Evolutionary conservation across 53 echinoderm and acorn worm species (phyloP), one percentile per base, ranked within the genome.

Genomic region (Hippasteria phrygiana): DNA sequence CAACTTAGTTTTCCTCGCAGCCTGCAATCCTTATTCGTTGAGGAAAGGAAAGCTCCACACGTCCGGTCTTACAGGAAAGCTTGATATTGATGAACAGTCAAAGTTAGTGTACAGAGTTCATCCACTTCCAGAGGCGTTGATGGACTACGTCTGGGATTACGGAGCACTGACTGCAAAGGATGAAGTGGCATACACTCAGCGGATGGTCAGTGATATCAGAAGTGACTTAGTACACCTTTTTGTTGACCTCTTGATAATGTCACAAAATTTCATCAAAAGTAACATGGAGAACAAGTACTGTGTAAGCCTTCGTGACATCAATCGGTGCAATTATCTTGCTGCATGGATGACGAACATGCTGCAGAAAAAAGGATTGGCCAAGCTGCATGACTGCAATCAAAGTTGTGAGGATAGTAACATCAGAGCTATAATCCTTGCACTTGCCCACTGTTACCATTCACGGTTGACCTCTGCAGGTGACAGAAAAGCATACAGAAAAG

Each of bases 81-180:
- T 62, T 36, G 71, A 62, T 2, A 22, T 27, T 28, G 90, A 90
- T 35, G 90, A 90, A 38, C 78, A 46, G 55, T 81, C 90, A 17
- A 90, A 90, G 84, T 73, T 90, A 2, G 90, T 90, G 43, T 90
- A 90, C 84, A 59, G 84, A 53, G 90, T 90, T 5, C 54, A 90
- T 32, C 90, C 83, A 17, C 75, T 90, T 29, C 90, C 90, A 17
- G 90, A 90, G 82, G 45, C 90, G 4, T 80, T 90, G 84, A 84
- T 90, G 90, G 90, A 90, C 26, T 90, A 67, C 39, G 90, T 90
- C 13, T 90, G 90, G 90, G 90, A 90, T 65, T 90, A 84, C 31
- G 90, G 90, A 2, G 80, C 90, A 18, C 84, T 90, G 22, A 38
- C 62, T 74, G 81, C 70, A 35, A 84, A 83, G 43, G 90, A 90